Evolutionary conservation across 1,140 invertebrate genomes (phyloP).

Genomic region (Ostrea denselamellosa): DNA sequence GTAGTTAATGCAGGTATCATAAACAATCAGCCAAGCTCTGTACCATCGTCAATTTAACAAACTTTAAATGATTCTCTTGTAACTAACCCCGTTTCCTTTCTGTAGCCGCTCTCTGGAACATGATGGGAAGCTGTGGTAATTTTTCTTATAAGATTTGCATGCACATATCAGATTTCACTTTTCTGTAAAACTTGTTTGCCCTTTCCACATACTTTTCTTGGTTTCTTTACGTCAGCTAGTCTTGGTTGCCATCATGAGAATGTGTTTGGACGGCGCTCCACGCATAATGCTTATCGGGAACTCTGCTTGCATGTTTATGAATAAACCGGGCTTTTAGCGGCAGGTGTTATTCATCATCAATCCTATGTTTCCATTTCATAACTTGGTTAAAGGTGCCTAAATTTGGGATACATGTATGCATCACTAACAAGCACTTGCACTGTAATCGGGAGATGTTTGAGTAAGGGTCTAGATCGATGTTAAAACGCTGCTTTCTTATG

Average conservation of each 20-base stretch:
- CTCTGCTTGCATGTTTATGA: neutral
- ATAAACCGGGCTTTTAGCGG: neutral
- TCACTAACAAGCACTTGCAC: neutral
- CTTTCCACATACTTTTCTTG: neutral
- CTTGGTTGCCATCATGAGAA: neutral
- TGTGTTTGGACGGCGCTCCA: neutral
- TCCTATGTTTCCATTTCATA: neutral
- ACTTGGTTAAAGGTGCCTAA: neutral
- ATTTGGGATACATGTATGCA: neutral
- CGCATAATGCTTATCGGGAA: neutral
- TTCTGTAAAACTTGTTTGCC: neutral
- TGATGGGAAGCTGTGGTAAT: slow-evolving; percentile 74
- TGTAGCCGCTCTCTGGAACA: slow-evolving; percentile 68
- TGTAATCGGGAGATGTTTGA: neutral
- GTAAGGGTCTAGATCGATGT: no score
- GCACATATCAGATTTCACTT: neutral
- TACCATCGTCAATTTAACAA: neutral
- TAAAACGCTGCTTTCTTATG: no score
- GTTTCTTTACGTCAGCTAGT: neutral
- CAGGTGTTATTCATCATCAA: neutral
- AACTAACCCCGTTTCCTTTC: neutral
- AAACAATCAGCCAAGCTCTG: neutral
- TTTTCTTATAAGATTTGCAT: slow-evolving; percentile 40
- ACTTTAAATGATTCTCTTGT: neutral
- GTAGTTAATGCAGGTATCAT: no score